phyloP scores from a whole-genome alignment of 2,113 vertebrate genomes.

The Ictidomys tridecemlineatus region DNA sequence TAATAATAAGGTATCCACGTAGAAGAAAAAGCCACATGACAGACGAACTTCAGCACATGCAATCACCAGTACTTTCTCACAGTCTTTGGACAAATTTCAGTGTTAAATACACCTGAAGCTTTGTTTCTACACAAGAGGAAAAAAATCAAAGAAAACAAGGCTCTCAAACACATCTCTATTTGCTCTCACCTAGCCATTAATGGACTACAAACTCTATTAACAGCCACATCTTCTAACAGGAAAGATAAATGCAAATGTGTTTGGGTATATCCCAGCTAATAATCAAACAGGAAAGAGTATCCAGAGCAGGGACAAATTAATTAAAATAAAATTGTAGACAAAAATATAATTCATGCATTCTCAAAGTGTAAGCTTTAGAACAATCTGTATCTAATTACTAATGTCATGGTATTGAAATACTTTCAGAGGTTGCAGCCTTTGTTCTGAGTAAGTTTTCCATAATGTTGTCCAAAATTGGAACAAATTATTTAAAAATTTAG shows the following conservation, averaged over 20 bases:
- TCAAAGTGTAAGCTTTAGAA: neutral
- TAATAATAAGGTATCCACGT: neutral
- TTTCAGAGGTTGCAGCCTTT: neutral
- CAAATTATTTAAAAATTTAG: conserved; percentile 35
- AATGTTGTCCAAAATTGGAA: conserved; percentile 26
- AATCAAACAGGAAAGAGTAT: conserved; percentile 1
- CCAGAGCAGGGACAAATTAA: neutral
- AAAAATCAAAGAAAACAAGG: neutral
- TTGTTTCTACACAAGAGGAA: neutral
- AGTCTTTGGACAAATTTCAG: neutral
- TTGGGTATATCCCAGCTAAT: neutral
- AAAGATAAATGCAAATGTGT: neutral
- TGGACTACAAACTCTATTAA: neutral
- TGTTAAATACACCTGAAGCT: conserved; percentile 32
- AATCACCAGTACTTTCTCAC: neutral
- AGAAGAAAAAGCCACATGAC: neutral
- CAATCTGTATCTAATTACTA: conserved; percentile 40
- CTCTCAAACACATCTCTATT: neutral
- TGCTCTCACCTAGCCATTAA: neutral
- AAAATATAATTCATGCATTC: neutral
- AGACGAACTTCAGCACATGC: neutral
- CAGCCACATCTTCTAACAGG: neutral
- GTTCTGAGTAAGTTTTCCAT: conserved; percentile 9
- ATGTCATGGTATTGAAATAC: neutral
- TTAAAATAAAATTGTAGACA: conserved; percentile 6